Percentiles rank a stretch among this genome's conserved stretches.
Evolutionary conservation across 1,140 invertebrate species (phyloP).

Genomic region (Cydia strobilella): DNA sequence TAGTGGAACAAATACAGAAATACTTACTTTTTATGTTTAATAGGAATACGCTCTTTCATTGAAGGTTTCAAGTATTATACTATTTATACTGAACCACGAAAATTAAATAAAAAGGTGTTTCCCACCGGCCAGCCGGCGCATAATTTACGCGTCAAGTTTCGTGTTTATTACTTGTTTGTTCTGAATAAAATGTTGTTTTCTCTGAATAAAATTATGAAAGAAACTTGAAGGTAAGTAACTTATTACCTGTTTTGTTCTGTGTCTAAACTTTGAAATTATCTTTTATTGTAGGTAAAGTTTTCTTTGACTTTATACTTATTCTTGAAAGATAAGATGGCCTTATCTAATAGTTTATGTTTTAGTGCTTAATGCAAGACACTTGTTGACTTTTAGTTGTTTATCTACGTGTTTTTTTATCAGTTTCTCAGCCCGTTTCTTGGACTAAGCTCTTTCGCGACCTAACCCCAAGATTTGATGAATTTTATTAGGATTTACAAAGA

Average conservation of each 20-base stretch:
- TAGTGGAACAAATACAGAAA: too few relatives aligned
- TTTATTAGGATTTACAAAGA: too few relatives aligned
- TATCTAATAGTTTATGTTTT: too few relatives aligned
- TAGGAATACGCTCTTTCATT: too few relatives aligned
- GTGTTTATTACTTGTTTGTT: slow-evolving; percentile 1
- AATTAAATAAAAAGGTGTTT: slow-evolving; percentile 1
- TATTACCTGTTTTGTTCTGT: background rate
- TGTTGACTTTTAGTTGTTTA: too few relatives aligned
- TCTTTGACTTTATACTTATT: background rate
- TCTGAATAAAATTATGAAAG: slow-evolving; percentile 7
- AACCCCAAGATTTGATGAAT: too few relatives aligned
- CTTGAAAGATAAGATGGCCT: background rate
- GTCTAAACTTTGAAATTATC: background rate
- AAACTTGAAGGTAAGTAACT: background rate
- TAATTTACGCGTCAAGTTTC: background rate
- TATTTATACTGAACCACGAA: background rate
- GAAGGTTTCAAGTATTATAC: too few relatives aligned
- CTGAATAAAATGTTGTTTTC: background rate
- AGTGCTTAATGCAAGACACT: too few relatives aligned
- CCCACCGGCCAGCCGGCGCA: background rate
- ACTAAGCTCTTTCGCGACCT: too few relatives aligned
- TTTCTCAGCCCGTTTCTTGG: too few relatives aligned
- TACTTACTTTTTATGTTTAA: too few relatives aligned
- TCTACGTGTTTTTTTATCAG: too few relatives aligned
- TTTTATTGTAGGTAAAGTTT: background rate